phyloP scores from a whole-genome alignment of 2,797 vertebrate genomes.

The Sebastes diaconus region DNA sequence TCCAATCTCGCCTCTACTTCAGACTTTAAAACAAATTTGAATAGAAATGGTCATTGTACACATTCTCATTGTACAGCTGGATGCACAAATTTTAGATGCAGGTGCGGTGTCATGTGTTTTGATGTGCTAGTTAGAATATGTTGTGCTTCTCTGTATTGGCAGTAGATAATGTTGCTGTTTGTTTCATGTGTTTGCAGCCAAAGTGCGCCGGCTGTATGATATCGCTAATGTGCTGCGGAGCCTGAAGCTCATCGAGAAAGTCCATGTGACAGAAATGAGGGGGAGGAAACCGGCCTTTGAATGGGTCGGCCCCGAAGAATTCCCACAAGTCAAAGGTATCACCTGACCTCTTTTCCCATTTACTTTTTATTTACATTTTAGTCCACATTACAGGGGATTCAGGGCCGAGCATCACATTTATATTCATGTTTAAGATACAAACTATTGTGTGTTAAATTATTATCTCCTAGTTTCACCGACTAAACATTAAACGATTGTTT shows the following conservation, averaged over 20 bases:
- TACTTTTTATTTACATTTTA: background rate
- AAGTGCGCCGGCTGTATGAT: constrained; percentile 95
- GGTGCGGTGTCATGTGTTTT: background rate
- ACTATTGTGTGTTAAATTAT: background rate
- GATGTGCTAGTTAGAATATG: background rate
- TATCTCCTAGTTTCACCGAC: background rate
- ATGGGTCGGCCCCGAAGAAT: constrained; percentile 91
- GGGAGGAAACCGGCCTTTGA: constrained; percentile 95
- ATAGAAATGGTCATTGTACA: background rate
- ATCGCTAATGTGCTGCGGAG: constrained; percentile 97
- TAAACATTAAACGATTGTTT: constrained; percentile 19
- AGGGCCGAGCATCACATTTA: background rate
- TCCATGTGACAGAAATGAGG: constrained; percentile 91
- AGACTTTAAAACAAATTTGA: too few relatives aligned
- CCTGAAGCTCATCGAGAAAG: constrained; percentile 95
- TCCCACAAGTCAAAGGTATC: constrained; percentile 83
- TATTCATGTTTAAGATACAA: background rate
- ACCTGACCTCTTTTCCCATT: rapidly evolving
- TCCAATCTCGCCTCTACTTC: too few relatives aligned
- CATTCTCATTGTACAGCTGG: background rate
- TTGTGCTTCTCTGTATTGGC: background rate
- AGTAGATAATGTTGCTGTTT: background rate
- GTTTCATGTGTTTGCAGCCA: constrained; percentile 82
- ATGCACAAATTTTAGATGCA: background rate
- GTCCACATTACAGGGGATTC: background rate